Evolutionary conservation across 1,140 invertebrate genomes (phyloP).

Genomic region (Drosophila nigrodunni): DNA sequence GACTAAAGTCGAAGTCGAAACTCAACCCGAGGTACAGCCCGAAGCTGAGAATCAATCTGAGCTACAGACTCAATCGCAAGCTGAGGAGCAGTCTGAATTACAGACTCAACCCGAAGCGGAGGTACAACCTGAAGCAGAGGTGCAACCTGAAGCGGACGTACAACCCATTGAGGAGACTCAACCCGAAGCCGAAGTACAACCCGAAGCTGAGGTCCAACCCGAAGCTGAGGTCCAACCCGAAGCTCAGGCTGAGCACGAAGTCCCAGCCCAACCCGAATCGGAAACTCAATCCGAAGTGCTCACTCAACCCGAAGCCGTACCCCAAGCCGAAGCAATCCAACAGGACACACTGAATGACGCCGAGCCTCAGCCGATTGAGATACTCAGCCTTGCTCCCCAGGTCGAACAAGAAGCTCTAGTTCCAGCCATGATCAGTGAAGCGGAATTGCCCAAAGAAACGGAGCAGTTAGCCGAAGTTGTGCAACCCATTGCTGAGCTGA

Average conservation of each 20-base stretch:
- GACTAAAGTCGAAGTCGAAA: background rate
- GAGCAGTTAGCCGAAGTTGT: background rate
- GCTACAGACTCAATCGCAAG: background rate
- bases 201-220: background rate
- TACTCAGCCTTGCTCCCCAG: background rate
- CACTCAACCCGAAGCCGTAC: background rate
- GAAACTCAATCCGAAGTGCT: background rate
- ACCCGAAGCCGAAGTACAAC: background rate
- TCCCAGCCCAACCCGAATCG: background rate
- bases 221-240: background rate
- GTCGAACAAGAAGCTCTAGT: background rate
- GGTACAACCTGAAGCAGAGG: background rate
- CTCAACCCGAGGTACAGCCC: background rate
- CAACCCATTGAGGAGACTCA: background rate
- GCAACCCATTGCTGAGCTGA: background rate
- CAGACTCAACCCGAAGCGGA: background rate
- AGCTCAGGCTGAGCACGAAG: background rate
- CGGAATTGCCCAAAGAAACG: background rate
- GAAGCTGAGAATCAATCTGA: conserved; percentile 7
- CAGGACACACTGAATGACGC: background rate
- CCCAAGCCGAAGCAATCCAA: background rate
- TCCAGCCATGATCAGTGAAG: background rate
- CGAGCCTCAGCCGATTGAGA: background rate
- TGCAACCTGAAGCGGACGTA: background rate
- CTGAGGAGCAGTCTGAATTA: background rate